These are phyloP conservation scores for Eulemur macaco DNA, from an alignment of 2,113 vertebrate species.

Conservation along the genomic window DNA sequence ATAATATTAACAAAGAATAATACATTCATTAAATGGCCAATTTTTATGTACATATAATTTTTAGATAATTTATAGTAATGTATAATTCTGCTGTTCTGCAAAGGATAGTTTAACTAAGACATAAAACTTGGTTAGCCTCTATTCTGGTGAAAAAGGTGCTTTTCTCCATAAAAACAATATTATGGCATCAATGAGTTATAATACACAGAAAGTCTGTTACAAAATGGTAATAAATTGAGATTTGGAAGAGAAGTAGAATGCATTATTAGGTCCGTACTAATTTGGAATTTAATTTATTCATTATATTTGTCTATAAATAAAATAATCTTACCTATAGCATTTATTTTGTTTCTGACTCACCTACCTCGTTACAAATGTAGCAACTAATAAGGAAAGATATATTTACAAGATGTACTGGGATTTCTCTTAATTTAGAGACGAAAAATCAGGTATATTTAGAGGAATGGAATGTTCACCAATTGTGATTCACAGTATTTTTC, in stretches of 20 bases:
- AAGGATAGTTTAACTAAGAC: background rate
- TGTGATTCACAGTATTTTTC: background rate
- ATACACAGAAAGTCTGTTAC: constrained; percentile 12
- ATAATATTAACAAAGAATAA: constrained; percentile 46
- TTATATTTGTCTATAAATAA: constrained; percentile 57
- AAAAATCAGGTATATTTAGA: background rate
- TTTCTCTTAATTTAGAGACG: constrained; percentile 35
- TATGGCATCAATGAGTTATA: background rate
- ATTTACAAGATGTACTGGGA: background rate
- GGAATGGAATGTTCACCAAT: constrained; percentile 13
- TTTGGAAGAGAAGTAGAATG: background rate
- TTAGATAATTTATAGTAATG: constrained; percentile 44
- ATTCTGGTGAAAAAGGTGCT: background rate
- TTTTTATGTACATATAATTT: constrained; percentile 26
- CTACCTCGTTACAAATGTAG: background rate
- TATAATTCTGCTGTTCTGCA: constrained; percentile 46
- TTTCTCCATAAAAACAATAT: constrained; percentile 11
- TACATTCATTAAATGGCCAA: constrained; percentile 24
- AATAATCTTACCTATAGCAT: background rate
- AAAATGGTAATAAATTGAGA: constrained; percentile 3
- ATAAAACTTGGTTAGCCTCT: constrained; percentile 60
- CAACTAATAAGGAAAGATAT: background rate
- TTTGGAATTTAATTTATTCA: constrained; percentile 47
- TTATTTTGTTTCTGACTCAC: constrained; percentile 53
- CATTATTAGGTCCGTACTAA: constrained; percentile 14